phyloP scores from a whole-genome alignment of 2,888 invertebrate genomes.

The Vanessa cardui region DNA sequence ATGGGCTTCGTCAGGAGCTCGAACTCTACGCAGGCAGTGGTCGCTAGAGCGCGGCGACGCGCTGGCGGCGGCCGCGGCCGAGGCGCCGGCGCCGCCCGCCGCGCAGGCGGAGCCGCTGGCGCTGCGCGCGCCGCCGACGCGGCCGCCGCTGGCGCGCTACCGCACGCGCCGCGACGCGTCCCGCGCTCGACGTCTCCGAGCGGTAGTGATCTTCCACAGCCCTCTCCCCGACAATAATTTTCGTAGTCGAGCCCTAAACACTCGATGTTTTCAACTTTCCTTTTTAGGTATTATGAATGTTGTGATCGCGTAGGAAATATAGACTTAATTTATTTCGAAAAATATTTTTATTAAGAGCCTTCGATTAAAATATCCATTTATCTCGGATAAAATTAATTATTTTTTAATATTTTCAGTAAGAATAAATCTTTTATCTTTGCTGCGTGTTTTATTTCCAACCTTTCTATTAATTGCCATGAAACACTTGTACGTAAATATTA shows the following conservation, averaged over 20 bases:
- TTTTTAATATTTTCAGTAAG: slow-evolving; percentile 63
- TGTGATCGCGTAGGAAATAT: slow-evolving; percentile 45
- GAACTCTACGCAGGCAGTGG: slow-evolving; percentile 68
- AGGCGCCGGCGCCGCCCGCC: slow-evolving; percentile 41
- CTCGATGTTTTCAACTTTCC: slow-evolving; percentile 40
- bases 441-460: slow-evolving; percentile 13
- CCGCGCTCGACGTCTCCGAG: slow-evolving; percentile 32
- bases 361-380: slow-evolving; percentile 54
- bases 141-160: slow-evolving; percentile 50
- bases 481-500: too few species aligned
- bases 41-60: slow-evolving; percentile 71
- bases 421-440: slow-evolving; percentile 53
- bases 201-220: slow-evolving; percentile 27
- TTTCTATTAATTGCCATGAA: too few species aligned
- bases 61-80: slow-evolving; percentile 60
- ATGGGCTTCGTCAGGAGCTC: slow-evolving; percentile 49
- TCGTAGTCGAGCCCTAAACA: slow-evolving; percentile 51
- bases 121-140: slow-evolving; percentile 40
- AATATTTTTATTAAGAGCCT: slow-evolving; percentile 55
- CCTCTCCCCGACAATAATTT: slow-evolving; percentile 68
- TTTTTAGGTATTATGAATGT: slow-evolving; percentile 46
- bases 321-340: slow-evolving; percentile 43
- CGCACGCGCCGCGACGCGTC: slow-evolving; percentile 51
- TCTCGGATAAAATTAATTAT: slow-evolving; percentile 61
- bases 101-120: slow-evolving; percentile 43